phyloP scores from a whole-genome alignment of 2,888 invertebrate species.

The Conistra vaccinii region DNA sequence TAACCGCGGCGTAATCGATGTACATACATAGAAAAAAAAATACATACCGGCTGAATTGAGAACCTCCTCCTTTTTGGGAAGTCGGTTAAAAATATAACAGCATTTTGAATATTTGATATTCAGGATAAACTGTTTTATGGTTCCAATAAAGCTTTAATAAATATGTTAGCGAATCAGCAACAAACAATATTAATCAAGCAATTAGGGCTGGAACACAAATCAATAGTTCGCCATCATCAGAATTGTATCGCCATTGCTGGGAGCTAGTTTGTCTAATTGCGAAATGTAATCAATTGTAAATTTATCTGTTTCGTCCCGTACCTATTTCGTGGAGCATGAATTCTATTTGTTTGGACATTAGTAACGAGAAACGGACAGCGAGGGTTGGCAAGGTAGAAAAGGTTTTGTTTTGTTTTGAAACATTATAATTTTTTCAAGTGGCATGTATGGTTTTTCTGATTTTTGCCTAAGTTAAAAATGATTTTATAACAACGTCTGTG shows the following conservation, averaged over 20 bases:
- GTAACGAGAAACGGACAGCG: conserved; percentile 38
- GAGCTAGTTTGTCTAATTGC: conserved; percentile 62
- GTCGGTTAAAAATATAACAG: no score
- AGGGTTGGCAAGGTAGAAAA: conserved; percentile 34
- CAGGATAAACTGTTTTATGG: not conserved
- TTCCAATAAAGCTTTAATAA: no score
- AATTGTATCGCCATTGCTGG: conserved; percentile 24
- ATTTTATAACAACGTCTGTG: not conserved
- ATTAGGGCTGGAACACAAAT: conserved; percentile 29
- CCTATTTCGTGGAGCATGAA: conserved; percentile 60
- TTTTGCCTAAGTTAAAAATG: not conserved
- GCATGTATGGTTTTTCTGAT: not conserved
- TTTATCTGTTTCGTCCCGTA: conserved; percentile 64
- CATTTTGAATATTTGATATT: not conserved
- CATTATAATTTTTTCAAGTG: not conserved
- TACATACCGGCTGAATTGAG: no score
- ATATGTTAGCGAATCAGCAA: conserved; percentile 1
- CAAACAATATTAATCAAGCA: conserved; percentile 28
- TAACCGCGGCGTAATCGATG: no score
- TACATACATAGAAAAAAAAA: no score
- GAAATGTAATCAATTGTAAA: conserved; percentile 69
- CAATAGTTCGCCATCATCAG: conserved; percentile 34
- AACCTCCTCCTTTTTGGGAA: no score
- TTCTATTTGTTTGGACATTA: conserved; percentile 66
- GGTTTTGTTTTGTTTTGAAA: conserved; percentile 16